Evolutionary conservation across 92 coral and sea anemone species (phyloP).

Genomic region (Epizoanthus fatuus): DNA sequence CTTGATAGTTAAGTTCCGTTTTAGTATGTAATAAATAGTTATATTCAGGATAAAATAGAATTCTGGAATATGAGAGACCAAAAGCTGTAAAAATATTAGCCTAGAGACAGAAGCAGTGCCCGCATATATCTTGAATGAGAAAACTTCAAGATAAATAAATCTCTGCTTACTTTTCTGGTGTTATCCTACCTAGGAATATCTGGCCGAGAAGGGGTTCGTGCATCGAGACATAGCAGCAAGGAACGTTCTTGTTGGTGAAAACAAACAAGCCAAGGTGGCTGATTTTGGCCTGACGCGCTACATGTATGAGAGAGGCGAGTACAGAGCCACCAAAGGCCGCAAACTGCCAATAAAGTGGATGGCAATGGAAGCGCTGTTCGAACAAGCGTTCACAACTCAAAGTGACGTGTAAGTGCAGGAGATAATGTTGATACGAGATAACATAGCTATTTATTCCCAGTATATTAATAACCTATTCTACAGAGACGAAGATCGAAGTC

Average conservation of each 20-base stretch:
- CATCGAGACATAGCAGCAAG: conserved; percentile 30
- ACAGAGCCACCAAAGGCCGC: background rate
- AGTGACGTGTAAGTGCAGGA: conserved; percentile 19
- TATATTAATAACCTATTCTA: too few relatives aligned
- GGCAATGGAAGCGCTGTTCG: conserved; percentile 22
- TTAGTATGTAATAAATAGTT: too few relatives aligned
- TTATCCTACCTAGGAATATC: background rate
- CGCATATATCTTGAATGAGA: too few relatives aligned
- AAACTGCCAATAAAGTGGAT: conserved; percentile 21
- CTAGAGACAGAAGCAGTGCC: too few relatives aligned
- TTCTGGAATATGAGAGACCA: too few relatives aligned
- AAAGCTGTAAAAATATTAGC: too few relatives aligned
- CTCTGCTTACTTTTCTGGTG: background rate
- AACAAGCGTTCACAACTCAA: conserved; percentile 18
- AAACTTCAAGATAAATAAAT: too few relatives aligned
- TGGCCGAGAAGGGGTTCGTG: conserved; percentile 5
- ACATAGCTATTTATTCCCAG: too few relatives aligned
- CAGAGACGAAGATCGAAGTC: too few relatives aligned
- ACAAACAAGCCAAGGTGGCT: conserved; percentile 8
- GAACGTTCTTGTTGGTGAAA: conserved; percentile 19
- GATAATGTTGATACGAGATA: background rate
- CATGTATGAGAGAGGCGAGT: background rate
- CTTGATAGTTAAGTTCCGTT: too few relatives aligned
- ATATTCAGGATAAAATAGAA: too few relatives aligned
- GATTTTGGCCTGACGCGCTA: conserved; percentile 32